Conservation (phyloP, 2,888 invertebrate species). For the Leucophora obtusa region DNA sequence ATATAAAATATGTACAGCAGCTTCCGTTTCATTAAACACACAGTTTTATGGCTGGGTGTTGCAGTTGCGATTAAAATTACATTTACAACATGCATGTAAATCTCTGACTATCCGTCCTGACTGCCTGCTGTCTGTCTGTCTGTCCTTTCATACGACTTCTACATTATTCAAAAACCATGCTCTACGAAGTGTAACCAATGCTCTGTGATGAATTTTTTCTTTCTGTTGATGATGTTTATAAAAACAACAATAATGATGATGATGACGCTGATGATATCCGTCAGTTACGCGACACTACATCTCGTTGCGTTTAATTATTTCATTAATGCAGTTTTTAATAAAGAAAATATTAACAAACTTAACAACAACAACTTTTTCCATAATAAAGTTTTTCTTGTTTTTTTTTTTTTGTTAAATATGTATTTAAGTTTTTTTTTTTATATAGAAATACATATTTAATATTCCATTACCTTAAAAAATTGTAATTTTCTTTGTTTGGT, state of each 20-base stretch:
- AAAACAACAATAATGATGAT: slow-evolving; percentile 33
- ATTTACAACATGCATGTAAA: slow-evolving; percentile 25
- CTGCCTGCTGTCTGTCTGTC: slow-evolving; percentile 13
- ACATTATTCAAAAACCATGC: slow-evolving; percentile 67
- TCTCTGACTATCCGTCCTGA: neutral
- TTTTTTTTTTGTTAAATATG: no score
- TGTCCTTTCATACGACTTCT: slow-evolving; percentile 10
- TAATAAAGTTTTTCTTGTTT: slow-evolving; percentile 18
- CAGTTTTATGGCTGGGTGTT: neutral
- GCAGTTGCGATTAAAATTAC: slow-evolving; percentile 42
- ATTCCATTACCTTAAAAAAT: slow-evolving; percentile 9
- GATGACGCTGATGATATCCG: slow-evolving; percentile 73
- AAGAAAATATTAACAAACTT: neutral
- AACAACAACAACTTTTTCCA: neutral
- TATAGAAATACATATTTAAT: slow-evolving; percentile 3
- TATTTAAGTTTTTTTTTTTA: slow-evolving; percentile 1
- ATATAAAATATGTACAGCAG: slow-evolving; percentile 29
- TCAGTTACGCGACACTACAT: slow-evolving; percentile 75
- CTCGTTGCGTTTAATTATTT: slow-evolving; percentile 66
- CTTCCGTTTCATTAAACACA: slow-evolving; percentile 58
- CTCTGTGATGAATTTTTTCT: slow-evolving; percentile 18
- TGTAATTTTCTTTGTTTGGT: slow-evolving; percentile 8
- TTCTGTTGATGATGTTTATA: slow-evolving; percentile 31
- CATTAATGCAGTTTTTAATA: slow-evolving; percentile 51
- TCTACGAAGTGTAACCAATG: slow-evolving; percentile 77